Conservation (phyloP, 2,113 vertebrate genomes). For the Pan troglodytes region NHGRI_mPanTro3-v2.1_pri NC_072416.2:31354501-31355000, state of each 20-base stretch:
- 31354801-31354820: background rate
- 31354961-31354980: too few relatives aligned
- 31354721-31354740: background rate
- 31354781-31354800: background rate
- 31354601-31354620: background rate
- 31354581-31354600: background rate
- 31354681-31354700: background rate
- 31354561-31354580: background rate
- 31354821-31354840: background rate
- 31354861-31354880: fast-evolving
- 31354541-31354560: background rate
- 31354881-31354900: too few relatives aligned
- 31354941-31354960: too few relatives aligned
- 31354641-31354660: background rate
- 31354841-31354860: background rate
- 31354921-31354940: background rate
- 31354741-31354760: background rate
- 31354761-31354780: background rate
- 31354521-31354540: background rate
- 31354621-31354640: background rate
- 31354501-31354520: background rate
- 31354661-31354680: background rate
- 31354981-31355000: too few relatives aligned
- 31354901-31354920: too few relatives aligned
- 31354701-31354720: background rate